These are phyloP conservation scores for Sparus aurata DNA, from an alignment of 2,797 vertebrate genomes.

Conservation along the genomic window DNA sequence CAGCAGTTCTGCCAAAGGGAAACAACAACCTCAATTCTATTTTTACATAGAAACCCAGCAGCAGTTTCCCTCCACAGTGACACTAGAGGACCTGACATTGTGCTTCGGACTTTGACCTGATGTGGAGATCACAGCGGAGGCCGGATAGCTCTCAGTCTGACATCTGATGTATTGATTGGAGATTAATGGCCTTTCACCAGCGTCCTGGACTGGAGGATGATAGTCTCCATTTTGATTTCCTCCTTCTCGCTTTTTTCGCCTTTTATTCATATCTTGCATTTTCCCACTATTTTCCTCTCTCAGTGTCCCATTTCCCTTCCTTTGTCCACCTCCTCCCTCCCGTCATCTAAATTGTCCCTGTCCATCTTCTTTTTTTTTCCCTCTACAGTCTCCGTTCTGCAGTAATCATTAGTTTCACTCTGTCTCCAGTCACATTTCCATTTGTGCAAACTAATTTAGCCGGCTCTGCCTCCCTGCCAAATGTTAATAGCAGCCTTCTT, in stretches of 20 bases:
- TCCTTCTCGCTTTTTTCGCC: background rate
- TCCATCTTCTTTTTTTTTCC: slow-evolving; percentile 41
- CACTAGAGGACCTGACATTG: slow-evolving; percentile 17
- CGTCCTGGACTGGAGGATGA: slow-evolving; percentile 25
- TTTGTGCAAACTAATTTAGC: slow-evolving; percentile 50
- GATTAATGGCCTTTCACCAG: slow-evolving; percentile 42
- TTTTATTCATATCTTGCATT: background rate
- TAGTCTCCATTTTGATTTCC: slow-evolving; percentile 5
- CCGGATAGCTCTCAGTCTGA: slow-evolving; percentile 34
- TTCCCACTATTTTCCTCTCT: background rate
- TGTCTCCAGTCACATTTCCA: slow-evolving; percentile 36
- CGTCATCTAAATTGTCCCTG: slow-evolving; percentile 20
- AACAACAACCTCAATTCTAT: background rate
- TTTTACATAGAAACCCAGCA: background rate
- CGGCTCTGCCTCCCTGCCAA: slow-evolving; percentile 43
- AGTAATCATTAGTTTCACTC: slow-evolving; percentile 40
- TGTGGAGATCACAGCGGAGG: slow-evolving; percentile 33
- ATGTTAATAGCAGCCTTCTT: slow-evolving; percentile 59
- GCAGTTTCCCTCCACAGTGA: background rate
- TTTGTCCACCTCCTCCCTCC: background rate
- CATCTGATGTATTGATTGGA: slow-evolving; percentile 52
- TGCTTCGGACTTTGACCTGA: slow-evolving; percentile 30
- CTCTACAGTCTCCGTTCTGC: background rate
- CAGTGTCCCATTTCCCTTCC: too few species aligned
- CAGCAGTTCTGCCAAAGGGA: background rate